Evolutionary conservation across 1,140 invertebrate species (phyloP), one percentile per base, ranked within the genome.

Genomic region (Drosophila pseudoananassae): DNA sequence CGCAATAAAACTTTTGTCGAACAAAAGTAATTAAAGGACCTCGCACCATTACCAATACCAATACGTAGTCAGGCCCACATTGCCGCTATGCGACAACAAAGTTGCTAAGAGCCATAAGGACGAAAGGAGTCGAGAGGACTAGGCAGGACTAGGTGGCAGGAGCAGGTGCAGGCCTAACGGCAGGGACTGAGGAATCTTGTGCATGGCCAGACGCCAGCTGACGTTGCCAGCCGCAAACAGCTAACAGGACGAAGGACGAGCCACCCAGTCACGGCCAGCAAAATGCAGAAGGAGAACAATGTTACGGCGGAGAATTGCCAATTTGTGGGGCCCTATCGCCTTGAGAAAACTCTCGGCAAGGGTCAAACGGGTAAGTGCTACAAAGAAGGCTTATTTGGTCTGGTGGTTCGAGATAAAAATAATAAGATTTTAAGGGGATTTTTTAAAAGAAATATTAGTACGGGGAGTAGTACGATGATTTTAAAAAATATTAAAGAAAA

Each of bases 321-420:
- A 93, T 99, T 98, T 93, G 98, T 99, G 70, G 99, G 99, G 49
- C 99, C 99, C 33, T 99, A 99, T 93, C 94, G 98, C 84, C 94
- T 99, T 90, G 99, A 99, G 92, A 99, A 99, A 92, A 99, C 99
- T 29, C 94, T 99, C 47, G 99, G 99, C 59, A 99, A 99, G 93
- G 99, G 99, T 57, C 99, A 99, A 93, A 99, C 99, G 92, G 99
- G 99, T 99, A 94, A 93, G 92, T 69, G 51, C 65, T n/a, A 12
- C 33, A 12, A 36, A 12, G 4, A 12, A 36, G 6, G 6, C 25
- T 27, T 27, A 27, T 27, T 27, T 6, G 25, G 5, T 7, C 25
- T 27, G 25, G 25, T 27, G 25, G 25, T 27, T 27, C 25, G 6
- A 27, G 25, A 27, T 27, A 27, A 27, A 27, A 36, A 36, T 36